A percentile compares a stretch with the other conserved stretches of the same genome.
Conservation (phyloP, 2,797 vertebrate genomes). For the Rhodeus uyekii region DNA sequence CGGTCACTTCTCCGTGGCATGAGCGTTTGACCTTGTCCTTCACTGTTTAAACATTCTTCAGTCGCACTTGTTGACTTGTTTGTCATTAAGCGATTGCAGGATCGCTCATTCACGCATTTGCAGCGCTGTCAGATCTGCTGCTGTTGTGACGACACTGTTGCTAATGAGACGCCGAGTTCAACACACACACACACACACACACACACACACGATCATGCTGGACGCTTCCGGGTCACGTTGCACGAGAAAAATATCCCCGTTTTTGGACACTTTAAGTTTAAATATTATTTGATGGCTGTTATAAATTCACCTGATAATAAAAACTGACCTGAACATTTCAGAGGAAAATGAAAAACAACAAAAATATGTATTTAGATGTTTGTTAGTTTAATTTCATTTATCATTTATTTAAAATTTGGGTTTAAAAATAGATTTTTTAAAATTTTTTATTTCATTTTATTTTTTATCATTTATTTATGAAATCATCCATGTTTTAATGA, state of each 20-base stretch:
- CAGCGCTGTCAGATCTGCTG: slow-evolving; percentile 10
- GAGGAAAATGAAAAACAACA: neutral
- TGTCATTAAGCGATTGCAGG: slow-evolving; percentile 6
- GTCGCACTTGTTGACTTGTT: slow-evolving; percentile 23
- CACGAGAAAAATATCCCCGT: neutral
- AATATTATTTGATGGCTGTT: neutral
- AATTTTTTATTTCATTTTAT: neutral
- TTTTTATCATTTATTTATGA: neutral
- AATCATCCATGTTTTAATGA: neutral
- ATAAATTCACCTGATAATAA: neutral
- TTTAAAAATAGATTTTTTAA: neutral
- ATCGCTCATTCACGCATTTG: slow-evolving; percentile 7
- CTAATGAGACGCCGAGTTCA: neutral
- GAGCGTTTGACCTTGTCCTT: slow-evolving; percentile 24
- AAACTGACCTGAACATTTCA: neutral
- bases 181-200: no score
- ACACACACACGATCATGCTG: no score
- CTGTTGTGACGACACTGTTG: slow-evolving; percentile 14
- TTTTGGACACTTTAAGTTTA: neutral
- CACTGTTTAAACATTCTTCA: slow-evolving; percentile 18
- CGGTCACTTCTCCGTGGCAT: neutral
- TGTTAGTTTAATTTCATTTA: neutral
- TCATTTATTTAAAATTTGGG: neutral
- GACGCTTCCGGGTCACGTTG: neutral
- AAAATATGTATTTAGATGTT: neutral